Conservation (phyloP, 2,113 vertebrate species). For the Procavia capensis region DNA sequence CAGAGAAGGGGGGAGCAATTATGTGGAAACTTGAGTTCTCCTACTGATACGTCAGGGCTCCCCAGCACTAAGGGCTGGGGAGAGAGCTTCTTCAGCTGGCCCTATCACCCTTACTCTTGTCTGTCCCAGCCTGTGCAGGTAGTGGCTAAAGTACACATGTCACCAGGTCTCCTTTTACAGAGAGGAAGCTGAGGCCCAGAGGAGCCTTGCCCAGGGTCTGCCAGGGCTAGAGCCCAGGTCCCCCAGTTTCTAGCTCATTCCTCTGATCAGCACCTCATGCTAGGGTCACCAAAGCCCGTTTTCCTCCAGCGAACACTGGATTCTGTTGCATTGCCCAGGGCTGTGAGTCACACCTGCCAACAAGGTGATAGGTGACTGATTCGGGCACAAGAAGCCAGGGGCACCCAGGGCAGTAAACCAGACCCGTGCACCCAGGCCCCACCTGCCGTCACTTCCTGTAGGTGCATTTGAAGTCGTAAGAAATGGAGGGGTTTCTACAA, state of each 20-base stretch:
- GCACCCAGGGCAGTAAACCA: neutral
- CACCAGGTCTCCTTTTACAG: neutral
- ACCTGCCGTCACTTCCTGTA: conserved; percentile 24
- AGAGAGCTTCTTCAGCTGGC: neutral
- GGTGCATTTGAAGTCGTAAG: conserved; percentile 54
- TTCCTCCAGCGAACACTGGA: conserved; percentile 72
- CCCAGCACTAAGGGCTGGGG: neutral
- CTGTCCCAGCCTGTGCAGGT: neutral
- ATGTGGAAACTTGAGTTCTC: neutral
- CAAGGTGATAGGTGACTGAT: neutral
- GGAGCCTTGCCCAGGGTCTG: neutral
- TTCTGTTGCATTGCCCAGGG: conserved; percentile 14
- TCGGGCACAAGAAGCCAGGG: neutral
- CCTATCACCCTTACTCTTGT: rapidly evolving
- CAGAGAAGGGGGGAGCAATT: neutral
- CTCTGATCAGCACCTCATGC: neutral
- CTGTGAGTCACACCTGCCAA: neutral
- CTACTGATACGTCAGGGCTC: neutral
- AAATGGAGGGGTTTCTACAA: conserved; percentile 59
- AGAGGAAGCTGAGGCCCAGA: neutral
- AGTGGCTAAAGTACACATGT: rapidly evolving
- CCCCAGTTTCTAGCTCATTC: neutral
- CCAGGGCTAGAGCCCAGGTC: too few species aligned
- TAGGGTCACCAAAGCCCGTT: conserved; percentile 72
- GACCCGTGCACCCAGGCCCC: neutral